Evolutionary conservation across 2,888 invertebrate species (phyloP), one percentile per base, ranked within the genome.

Genomic region (Rotaria macrura): DNA sequence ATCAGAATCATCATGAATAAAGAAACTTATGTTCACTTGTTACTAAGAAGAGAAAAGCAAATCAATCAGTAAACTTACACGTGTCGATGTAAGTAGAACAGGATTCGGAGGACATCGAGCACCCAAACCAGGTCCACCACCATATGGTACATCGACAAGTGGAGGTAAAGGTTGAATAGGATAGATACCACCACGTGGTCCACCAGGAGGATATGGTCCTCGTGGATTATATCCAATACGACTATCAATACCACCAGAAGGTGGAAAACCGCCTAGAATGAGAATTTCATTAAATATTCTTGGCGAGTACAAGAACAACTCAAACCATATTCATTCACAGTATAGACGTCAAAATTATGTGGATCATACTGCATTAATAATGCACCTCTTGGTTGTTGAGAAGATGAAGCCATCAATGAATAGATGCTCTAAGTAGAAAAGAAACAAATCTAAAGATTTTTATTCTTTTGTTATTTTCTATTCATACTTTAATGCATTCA

Each of bases 401-500:
- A 43, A n/a, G 79, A 79, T 79, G 79, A 12, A 12, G 14, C 14
- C n/a, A 79, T 79, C 43, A 79, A 43, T 14, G 43, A n/a, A 79
- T 79, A 79, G 43, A 79, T 79, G 43, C 43, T 17, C 65, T 65
- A 49, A 49, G 49, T 17, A 49, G 0, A 49, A 49, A 49, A 14
- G 9, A 49, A 17, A 49, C 3, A 49, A 7, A 7, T 7, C 10
- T 43, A 43, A 7, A 5, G 43, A 7, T 43, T 43, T 5, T 43
- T 7, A 43, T 43, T 43, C 10, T 5, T 43, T 43, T 43, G 5
- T 43, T 10, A 43, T 10, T 5, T 14, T 49, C 17, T 49, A 49
- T 3, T 49, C 49, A 49, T 49, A 84, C 86, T 83, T 85, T 57
- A 38, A 86, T 54, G 52, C 84, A 87, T 54, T 72, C 85, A 7